A percentile compares a stretch with the other conserved stretches of the same genome.
phyloP scores from a whole-genome alignment of 2,888 invertebrate species.

The Elgonia sp. region DNA sequence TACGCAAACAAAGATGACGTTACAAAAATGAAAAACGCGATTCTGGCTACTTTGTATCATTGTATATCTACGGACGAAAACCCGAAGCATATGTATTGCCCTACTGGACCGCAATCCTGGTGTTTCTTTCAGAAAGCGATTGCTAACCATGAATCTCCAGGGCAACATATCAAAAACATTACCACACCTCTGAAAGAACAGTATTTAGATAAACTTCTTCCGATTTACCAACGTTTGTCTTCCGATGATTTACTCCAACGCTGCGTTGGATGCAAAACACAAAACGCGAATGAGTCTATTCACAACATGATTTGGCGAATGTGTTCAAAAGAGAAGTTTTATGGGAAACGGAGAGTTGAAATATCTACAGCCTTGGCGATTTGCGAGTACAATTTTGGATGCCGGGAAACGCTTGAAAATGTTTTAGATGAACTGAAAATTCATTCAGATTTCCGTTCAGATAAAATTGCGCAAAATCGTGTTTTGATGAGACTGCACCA shows the following conservation, averaged over 20 bases:
- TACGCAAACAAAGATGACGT: constrained; percentile 16
- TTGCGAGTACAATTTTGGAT: constrained; percentile 44
- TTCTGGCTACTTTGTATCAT: constrained; percentile 17
- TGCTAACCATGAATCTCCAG: no score
- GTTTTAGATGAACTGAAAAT: constrained; percentile 24
- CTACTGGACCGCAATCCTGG: no score
- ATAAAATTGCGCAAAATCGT: constrained; percentile 28
- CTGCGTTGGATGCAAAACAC: constrained; percentile 32
- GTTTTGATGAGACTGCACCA: constrained; percentile 23
- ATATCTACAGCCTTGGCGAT: constrained; percentile 31
- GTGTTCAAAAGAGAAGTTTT: constrained; percentile 46
- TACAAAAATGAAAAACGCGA: background rate
- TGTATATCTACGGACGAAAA: constrained; percentile 19
- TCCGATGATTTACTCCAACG: background rate
- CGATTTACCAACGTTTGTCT: no score
- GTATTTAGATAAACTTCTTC: no score
- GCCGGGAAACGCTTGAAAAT: constrained; percentile 13
- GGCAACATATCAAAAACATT: no score
- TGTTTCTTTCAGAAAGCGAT: no score
- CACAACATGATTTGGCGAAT: constrained; percentile 32
- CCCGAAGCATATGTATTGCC: background rate
- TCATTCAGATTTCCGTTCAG: constrained; percentile 6
- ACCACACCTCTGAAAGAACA: no score
- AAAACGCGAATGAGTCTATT: constrained; percentile 42
- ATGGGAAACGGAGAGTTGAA: constrained; percentile 35